These are phyloP conservation scores for Trilocha varians DNA, from an alignment of 2,888 invertebrate species.

Conservation along the genomic window DNA sequence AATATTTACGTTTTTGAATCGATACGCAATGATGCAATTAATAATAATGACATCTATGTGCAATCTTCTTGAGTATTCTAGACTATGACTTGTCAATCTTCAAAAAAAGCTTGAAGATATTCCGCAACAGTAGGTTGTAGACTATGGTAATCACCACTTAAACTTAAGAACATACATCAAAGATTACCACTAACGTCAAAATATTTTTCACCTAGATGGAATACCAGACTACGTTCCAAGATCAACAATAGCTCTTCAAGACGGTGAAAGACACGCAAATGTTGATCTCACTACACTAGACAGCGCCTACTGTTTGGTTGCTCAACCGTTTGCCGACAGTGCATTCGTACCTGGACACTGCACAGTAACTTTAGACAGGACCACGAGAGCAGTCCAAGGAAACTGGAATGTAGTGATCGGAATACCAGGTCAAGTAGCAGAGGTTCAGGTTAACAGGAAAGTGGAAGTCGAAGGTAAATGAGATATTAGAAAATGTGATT, in stretches of 20 bases:
- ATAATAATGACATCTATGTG: too few species aligned
- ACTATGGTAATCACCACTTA: too few species aligned
- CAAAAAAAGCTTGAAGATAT: too few species aligned
- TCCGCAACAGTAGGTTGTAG: too few species aligned
- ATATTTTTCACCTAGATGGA: slow-evolving; percentile 7
- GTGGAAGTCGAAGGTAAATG: slow-evolving; percentile 48
- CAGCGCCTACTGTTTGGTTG: slow-evolving; percentile 50
- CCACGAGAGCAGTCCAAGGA: slow-evolving; percentile 58
- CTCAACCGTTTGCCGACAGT: slow-evolving; percentile 54
- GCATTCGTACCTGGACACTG: slow-evolving; percentile 55
- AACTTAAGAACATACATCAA: neutral
- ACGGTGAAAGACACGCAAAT: slow-evolving; percentile 31
- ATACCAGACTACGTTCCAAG: slow-evolving; percentile 19
- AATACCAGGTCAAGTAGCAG: slow-evolving; percentile 52
- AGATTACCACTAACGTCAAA: neutral
- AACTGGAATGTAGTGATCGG: slow-evolving; percentile 58
- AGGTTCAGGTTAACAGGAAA: slow-evolving; percentile 40
- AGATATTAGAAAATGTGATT: too few species aligned
- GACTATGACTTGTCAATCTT: too few species aligned
- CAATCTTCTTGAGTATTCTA: too few species aligned
- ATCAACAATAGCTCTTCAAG: slow-evolving; percentile 35
- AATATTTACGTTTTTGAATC: too few species aligned
- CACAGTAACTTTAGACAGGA: slow-evolving; percentile 41
- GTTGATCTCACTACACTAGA: slow-evolving; percentile 36
- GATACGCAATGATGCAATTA: too few species aligned